Evolutionary conservation across 2,113 vertebrate species (phyloP).

Genomic region (Anolis carolinensis): DNA sequence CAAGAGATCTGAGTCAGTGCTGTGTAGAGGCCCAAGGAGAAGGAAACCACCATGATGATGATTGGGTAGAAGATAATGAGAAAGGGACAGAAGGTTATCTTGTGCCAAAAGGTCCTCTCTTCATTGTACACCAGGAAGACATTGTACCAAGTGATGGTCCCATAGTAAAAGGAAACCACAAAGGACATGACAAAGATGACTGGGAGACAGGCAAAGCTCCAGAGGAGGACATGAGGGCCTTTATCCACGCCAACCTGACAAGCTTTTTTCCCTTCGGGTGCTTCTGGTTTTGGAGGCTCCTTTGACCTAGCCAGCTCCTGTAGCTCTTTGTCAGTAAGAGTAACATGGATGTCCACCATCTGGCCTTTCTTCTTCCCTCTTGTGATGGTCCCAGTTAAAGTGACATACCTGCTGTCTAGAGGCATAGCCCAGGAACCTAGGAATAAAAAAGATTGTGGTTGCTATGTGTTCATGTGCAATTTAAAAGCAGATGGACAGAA

Average conservation of each 20-base stretch:
- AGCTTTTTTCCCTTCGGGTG: slow-evolving; percentile 71
- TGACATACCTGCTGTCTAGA: slow-evolving; percentile 94
- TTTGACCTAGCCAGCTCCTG: slow-evolving; percentile 90
- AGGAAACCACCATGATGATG: slow-evolving; percentile 91
- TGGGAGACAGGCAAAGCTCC: slow-evolving; percentile 94
- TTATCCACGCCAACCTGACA: slow-evolving; percentile 84
- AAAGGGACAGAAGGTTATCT: slow-evolving; percentile 94
- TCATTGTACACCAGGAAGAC: slow-evolving; percentile 98
- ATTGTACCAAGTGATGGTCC: slow-evolving; percentile 98
- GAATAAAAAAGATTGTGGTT: slow-evolving; percentile 48
- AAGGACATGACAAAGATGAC: slow-evolving; percentile 93
- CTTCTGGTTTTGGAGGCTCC: slow-evolving; percentile 81
- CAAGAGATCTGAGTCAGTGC: slow-evolving; percentile 93
- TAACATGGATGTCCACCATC: slow-evolving; percentile 97
- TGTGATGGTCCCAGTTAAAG: slow-evolving; percentile 97
- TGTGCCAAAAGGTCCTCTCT: slow-evolving; percentile 99
- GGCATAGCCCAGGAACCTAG: slow-evolving; percentile 85
- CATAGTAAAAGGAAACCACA: slow-evolving; percentile 96
- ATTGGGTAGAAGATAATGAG: slow-evolving; percentile 95
- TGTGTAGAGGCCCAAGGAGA: slow-evolving; percentile 89
- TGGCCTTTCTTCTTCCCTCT: slow-evolving; percentile 98
- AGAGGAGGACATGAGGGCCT: slow-evolving; percentile 92
- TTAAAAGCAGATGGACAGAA: too few species aligned
- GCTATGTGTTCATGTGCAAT: too few species aligned
- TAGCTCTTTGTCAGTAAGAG: slow-evolving; percentile 91